These are phyloP conservation scores for Zenarchopterus dispar DNA, from an alignment of 2,797 vertebrate species.

Conservation along the genomic window DNA sequence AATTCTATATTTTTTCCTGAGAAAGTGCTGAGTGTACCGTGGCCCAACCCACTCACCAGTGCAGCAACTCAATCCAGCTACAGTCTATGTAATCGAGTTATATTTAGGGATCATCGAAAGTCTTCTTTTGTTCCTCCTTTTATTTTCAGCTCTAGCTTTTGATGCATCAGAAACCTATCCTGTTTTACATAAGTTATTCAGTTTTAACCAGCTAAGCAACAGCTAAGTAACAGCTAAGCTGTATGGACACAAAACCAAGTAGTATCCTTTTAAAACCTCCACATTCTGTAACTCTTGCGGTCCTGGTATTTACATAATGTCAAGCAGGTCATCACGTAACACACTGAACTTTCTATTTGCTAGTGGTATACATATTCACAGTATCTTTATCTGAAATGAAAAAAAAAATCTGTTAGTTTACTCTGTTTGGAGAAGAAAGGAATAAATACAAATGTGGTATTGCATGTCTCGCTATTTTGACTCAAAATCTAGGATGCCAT, in stretches of 20 bases:
- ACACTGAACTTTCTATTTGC: background rate
- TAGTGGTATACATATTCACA: too few relatives aligned
- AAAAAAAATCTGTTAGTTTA: too few relatives aligned
- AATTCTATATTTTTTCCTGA: conserved; percentile 22
- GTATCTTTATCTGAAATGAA: too few relatives aligned
- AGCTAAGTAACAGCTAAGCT: conserved; percentile 49
- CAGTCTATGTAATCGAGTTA: conserved; percentile 49
- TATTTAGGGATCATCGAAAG: conserved; percentile 53
- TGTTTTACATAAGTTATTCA: conserved; percentile 61
- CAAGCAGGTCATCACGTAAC: conserved; percentile 5
- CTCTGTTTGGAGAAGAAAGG: too few relatives aligned
- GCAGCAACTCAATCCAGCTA: conserved; percentile 50
- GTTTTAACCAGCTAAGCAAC: conserved; percentile 47
- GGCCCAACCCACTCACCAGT: conserved; percentile 39
- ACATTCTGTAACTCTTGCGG: too few relatives aligned
- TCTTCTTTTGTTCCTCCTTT: conserved; percentile 54
- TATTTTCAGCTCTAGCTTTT: conserved; percentile 60
- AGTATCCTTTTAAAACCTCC: conserved; percentile 9
- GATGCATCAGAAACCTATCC: conserved; percentile 69
- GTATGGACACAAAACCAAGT: conserved; percentile 18
- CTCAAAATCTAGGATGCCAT: too few relatives aligned
- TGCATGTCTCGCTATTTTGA: too few relatives aligned
- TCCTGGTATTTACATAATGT: too few relatives aligned
- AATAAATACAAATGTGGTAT: too few relatives aligned
- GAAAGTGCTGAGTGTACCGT: conserved; percentile 32